Conservation (phyloP, 2,113 vertebrate genomes). For the Argyrosomus japonicus region DNA sequence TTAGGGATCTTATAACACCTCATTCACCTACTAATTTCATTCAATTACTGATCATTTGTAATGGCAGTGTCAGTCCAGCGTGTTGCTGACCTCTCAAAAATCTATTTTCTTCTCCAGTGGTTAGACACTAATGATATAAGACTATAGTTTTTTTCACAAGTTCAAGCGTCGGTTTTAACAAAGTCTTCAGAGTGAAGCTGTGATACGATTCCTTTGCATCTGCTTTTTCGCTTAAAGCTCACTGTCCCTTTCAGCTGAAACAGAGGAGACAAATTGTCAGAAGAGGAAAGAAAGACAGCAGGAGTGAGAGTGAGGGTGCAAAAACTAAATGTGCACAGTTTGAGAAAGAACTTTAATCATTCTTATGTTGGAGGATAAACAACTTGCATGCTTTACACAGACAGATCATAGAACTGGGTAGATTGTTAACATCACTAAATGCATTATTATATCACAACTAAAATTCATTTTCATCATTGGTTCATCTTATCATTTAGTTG, state of each 20-base stretch:
- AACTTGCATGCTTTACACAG: slow-evolving; percentile 1
- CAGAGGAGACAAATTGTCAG: slow-evolving; percentile 22
- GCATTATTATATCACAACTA: background rate
- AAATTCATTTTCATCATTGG: background rate
- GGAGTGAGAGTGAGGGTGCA: slow-evolving; percentile 21
- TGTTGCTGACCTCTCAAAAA: background rate
- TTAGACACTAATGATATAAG: slow-evolving; percentile 14
- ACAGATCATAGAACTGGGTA: slow-evolving; percentile 9
- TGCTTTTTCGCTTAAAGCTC: slow-evolving; percentile 37
- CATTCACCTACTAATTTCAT: background rate
- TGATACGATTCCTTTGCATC: slow-evolving; percentile 25
- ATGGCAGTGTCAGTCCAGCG: background rate
- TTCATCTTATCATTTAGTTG: background rate
- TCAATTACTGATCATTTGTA: background rate
- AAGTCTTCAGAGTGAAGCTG: slow-evolving; percentile 9
- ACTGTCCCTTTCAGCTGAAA: slow-evolving; percentile 27
- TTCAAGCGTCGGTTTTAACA: slow-evolving; percentile 36
- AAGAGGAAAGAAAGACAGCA: slow-evolving; percentile 30
- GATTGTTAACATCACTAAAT: slow-evolving; percentile 4
- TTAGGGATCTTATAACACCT: background rate
- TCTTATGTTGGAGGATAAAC: slow-evolving; percentile 30
- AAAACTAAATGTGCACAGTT: slow-evolving; percentile 44
- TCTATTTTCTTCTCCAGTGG: background rate
- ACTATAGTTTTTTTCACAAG: slow-evolving; percentile 2
- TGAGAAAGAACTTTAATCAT: slow-evolving; percentile 42